Conservation (phyloP, 92 coral and sea anemone genomes). For the Nematostella vectensis region DNA sequence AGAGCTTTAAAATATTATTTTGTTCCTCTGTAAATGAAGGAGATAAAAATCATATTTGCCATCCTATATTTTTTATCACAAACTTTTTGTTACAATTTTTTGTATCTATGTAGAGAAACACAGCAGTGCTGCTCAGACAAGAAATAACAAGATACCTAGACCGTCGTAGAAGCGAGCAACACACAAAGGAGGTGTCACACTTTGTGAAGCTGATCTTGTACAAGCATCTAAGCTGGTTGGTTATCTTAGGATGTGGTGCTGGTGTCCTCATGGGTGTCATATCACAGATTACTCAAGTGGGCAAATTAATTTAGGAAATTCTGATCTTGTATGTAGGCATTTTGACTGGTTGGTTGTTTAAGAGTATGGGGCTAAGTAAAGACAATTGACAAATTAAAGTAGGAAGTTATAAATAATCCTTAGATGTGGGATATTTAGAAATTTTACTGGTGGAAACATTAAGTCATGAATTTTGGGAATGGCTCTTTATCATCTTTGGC, state of each 20-base stretch:
- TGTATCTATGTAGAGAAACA: conserved; percentile 43
- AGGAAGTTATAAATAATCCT: too few species aligned
- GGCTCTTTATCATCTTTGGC: too few species aligned
- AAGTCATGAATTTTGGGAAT: too few species aligned
- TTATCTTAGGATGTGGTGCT: conserved; percentile 46
- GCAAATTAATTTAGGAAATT: conserved; percentile 14
- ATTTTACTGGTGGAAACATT: too few species aligned
- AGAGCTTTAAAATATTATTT: too few species aligned
- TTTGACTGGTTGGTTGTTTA: background rate
- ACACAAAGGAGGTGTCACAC: conserved; percentile 39
- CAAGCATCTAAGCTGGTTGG: conserved; percentile 57
- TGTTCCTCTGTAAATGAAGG: too few species aligned
- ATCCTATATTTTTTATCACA: too few species aligned
- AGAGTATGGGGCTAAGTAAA: too few species aligned
- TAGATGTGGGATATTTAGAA: too few species aligned
- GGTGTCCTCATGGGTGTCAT: conserved; percentile 61
- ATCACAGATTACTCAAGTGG: conserved; percentile 61
- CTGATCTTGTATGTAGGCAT: background rate
- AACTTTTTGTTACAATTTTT: too few species aligned
- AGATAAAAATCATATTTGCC: too few species aligned
- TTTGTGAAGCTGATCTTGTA: conserved; percentile 48
- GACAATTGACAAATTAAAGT: too few species aligned
- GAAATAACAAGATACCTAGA: conserved; percentile 49
- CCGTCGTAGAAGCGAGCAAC: conserved; percentile 22
- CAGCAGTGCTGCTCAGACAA: conserved; percentile 44